phyloP scores from a whole-genome alignment of 2,113 vertebrate species.

The Alethe diademata region DNA sequence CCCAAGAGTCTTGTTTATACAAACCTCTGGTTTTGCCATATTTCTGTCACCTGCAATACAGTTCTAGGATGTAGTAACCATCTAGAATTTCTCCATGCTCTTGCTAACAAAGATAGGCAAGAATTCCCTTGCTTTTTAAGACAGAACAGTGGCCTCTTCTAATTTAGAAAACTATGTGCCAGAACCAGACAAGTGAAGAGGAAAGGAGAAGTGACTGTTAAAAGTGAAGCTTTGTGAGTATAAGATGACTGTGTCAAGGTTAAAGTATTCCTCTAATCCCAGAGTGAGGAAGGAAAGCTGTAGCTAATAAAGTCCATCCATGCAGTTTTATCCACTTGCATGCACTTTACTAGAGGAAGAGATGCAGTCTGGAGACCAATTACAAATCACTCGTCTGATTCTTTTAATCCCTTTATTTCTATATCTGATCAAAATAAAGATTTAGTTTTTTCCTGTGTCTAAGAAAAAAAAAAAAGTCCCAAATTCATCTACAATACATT shows the following conservation, averaged over 20 bases:
- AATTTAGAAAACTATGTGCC: constrained; percentile 50
- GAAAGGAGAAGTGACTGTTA: constrained; percentile 27
- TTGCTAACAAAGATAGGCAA: neutral
- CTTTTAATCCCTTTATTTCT: constrained; percentile 75
- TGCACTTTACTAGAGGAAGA: constrained; percentile 48
- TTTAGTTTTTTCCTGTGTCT: neutral
- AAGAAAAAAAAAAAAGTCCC: neutral
- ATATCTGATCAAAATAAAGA: constrained; percentile 71
- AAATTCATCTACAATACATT: neutral
- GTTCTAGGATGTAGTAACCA: neutral
- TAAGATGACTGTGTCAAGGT: constrained; percentile 69
- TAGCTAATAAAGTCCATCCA: constrained; percentile 65
- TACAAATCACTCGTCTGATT: constrained; percentile 73
- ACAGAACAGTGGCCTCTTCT: neutral
- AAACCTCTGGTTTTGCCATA: neutral
- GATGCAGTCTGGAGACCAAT: constrained; percentile 72
- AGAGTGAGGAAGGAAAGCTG: constrained; percentile 60
- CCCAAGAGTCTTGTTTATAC: neutral
- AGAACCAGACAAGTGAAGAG: constrained; percentile 55
- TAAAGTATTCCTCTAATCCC: constrained; percentile 74
- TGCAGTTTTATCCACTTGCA: constrained; percentile 51
- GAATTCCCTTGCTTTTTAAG: neutral
- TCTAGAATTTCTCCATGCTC: neutral
- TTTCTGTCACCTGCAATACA: neutral
- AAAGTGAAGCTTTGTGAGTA: constrained; percentile 43